Evolutionary conservation across 2,113 vertebrate species (phyloP).

Genomic region (Notothenia rossii): DNA sequence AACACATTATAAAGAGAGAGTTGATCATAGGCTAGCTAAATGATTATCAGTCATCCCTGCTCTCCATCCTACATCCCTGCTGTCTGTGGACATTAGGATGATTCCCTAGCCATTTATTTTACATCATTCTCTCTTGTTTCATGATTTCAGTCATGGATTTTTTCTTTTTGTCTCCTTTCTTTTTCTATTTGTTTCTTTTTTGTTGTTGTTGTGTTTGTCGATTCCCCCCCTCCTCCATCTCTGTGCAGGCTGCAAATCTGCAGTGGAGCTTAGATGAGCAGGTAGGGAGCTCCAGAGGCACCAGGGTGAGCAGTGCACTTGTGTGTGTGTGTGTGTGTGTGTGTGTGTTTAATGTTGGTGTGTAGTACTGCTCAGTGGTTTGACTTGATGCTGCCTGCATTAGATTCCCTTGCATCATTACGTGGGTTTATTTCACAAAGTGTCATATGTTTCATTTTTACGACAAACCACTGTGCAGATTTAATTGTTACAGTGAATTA

Average conservation of each 20-base stretch:
- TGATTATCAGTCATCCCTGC: slow-evolving; percentile 43
- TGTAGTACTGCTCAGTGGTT: slow-evolving; percentile 63
- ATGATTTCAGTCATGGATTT: slow-evolving; percentile 66
- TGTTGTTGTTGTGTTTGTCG: slow-evolving; percentile 59
- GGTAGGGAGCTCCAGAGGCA: slow-evolving; percentile 82
- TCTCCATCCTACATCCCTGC: slow-evolving; percentile 52
- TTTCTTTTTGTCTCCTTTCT: slow-evolving; percentile 54
- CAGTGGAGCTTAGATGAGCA: slow-evolving; percentile 87
- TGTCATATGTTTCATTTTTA: slow-evolving; percentile 29
- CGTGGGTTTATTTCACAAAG: slow-evolving; percentile 10
- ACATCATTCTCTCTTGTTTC: slow-evolving; percentile 50
- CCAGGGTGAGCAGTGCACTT: slow-evolving; percentile 82
- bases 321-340: slow-evolving; percentile 52
- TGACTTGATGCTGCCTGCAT: slow-evolving; percentile 32
- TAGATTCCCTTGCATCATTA: slow-evolving; percentile 28
- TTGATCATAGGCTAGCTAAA: neutral
- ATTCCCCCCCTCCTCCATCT: slow-evolving; percentile 63
- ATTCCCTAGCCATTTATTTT: slow-evolving; percentile 47
- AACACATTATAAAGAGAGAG: neutral
- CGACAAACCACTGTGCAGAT: slow-evolving; percentile 57
- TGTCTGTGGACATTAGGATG: slow-evolving; percentile 36
- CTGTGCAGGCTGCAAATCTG: slow-evolving; percentile 84
- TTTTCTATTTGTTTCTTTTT: slow-evolving; percentile 59
- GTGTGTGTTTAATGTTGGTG: slow-evolving; percentile 42
- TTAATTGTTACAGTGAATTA: neutral